Evolutionary conservation across 2,113 vertebrate species (phyloP).

Genomic region (Eudyptes chrysolophus): DNA sequence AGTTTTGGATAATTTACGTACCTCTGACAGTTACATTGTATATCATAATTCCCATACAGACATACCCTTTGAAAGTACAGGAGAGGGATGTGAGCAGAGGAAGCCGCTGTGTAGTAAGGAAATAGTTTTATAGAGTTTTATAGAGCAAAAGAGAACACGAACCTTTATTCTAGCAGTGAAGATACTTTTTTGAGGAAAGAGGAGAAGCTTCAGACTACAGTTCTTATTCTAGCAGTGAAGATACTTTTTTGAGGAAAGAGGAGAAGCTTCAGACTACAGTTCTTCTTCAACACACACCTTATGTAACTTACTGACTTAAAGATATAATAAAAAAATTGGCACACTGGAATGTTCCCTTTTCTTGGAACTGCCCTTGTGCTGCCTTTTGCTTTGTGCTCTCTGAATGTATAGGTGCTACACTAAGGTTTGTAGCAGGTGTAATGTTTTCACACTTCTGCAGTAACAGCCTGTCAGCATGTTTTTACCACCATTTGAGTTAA

Average conservation of each 20-base stretch:
- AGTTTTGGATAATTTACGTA: neutral
- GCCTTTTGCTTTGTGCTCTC: neutral
- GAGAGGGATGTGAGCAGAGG: neutral
- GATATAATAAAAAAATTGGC: neutral
- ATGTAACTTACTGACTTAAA: neutral
- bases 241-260: neutral
- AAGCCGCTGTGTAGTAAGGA: neutral
- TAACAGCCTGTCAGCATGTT: neutral
- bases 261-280: neutral
- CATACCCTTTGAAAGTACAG: neutral
- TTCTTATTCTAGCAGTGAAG: neutral
- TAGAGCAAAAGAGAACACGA: neutral
- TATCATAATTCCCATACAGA: neutral
- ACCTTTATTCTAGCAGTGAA: neutral
- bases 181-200: neutral
- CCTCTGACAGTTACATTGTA: neutral
- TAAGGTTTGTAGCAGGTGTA: neutral
- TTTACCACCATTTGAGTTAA: neutral
- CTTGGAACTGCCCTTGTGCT: neutral
- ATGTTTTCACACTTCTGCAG: neutral
- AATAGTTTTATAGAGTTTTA: neutral
- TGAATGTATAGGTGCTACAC: neutral
- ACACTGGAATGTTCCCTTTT: neutral
- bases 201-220: neutral
- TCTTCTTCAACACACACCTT: neutral